Percentiles rank a stretch among this genome's conserved stretches.
These are phyloP conservation scores for Jacana jacana DNA, from an alignment of 2,113 vertebrate genomes.

Conservation along the genomic window DNA sequence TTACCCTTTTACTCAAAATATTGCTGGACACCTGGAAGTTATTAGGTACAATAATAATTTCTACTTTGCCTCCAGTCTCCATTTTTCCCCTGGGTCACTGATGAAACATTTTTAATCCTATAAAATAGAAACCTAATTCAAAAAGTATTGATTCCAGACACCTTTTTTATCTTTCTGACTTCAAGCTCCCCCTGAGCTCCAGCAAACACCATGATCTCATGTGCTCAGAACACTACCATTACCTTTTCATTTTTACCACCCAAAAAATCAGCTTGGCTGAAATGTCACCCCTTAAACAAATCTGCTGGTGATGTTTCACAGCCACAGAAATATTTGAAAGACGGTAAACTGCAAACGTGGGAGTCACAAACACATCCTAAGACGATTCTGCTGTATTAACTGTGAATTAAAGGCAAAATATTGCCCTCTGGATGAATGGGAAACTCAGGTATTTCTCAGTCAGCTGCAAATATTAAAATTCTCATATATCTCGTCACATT, in stretches of 20 bases:
- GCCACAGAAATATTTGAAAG: not conserved
- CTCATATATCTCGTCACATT: not conserved
- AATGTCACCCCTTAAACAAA: not conserved
- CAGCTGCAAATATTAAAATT: not conserved
- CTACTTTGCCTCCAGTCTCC: not conserved
- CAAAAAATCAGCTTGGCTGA: not conserved
- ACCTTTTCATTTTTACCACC: not conserved
- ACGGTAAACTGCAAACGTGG: not conserved
- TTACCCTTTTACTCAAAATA: slow-evolving; percentile 10
- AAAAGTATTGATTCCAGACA: slow-evolving; percentile 51
- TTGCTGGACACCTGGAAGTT: not conserved
- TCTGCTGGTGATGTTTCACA: rapidly evolving
- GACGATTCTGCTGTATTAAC: not conserved
- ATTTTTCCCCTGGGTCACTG: slow-evolving; percentile 18
- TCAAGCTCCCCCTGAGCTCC: not conserved
- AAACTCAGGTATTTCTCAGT: not conserved
- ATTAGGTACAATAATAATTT: slow-evolving; percentile 12
- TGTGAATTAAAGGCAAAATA: not conserved
- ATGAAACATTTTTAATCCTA: slow-evolving; percentile 55
- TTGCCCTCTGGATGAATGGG: not conserved
- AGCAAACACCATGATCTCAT: rapidly evolving
- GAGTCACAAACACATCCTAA: not conserved
- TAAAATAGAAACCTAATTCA: slow-evolving; percentile 59
- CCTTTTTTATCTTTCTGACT: slow-evolving; percentile 36
- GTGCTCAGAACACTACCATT: not conserved